Evolutionary conservation across 2,797 vertebrate genomes (phyloP).

Genomic region (Lycodopsis pacificus): DNA sequence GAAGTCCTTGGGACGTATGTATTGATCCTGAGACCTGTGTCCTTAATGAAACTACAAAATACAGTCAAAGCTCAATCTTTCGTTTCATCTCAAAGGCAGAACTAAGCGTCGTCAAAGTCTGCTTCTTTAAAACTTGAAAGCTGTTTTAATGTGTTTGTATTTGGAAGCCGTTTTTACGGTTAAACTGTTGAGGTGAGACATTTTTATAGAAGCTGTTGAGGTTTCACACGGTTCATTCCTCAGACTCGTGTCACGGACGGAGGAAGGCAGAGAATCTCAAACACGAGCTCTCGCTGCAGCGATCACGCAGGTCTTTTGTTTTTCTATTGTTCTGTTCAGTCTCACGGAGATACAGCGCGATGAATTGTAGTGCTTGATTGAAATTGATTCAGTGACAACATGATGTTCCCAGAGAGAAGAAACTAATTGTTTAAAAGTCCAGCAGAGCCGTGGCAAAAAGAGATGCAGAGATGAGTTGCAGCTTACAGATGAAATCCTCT

Average conservation of each 20-base stretch:
- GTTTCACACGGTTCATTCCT: not conserved
- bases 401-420: no score
- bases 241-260: no score
- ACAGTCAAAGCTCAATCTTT: not conserved
- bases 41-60: not conserved
- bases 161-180: not conserved
- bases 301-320: not conserved
- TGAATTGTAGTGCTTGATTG: not conserved
- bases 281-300: not conserved
- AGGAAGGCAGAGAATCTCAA: not conserved
- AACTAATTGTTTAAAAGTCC: not conserved
- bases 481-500: constrained; percentile 43
- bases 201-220: no score
- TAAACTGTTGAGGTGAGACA: not conserved
- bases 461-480: constrained; percentile 43
- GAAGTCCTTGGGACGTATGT: not conserved
- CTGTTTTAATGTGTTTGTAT: not conserved
- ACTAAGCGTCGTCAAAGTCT: no score
- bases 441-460: not conserved
- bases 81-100: no score
- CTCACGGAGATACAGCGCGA: not conserved
- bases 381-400: not conserved
- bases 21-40: not conserved
- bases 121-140: no score
- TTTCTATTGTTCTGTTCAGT: not conserved